Conservation (phyloP, 2,797 vertebrate genomes). For the Platalea minor region DNA sequence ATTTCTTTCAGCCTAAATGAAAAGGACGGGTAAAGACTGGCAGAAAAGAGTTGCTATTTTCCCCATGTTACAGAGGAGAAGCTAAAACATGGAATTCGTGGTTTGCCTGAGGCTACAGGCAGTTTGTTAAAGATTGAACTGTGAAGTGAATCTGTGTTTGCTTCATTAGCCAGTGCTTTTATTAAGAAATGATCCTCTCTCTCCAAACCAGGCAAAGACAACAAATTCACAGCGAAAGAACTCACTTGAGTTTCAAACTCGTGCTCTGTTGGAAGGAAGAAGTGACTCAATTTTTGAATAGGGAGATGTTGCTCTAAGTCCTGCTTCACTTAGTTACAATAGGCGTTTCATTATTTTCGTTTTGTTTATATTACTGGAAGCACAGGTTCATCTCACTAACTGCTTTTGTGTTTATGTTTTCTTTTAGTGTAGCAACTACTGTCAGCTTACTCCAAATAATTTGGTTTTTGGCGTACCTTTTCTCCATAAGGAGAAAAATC, state of each 20-base stretch:
- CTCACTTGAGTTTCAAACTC: neutral
- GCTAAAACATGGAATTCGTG: neutral
- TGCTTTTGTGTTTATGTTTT: conserved; percentile 25
- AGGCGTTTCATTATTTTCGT: conserved; percentile 34
- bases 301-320: neutral
- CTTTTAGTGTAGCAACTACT: conserved; percentile 29
- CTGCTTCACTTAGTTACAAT: conserved; percentile 42
- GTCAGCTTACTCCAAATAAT: neutral
- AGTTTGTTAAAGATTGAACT: neutral
- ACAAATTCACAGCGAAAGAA: neutral
- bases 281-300: conserved; percentile 15
- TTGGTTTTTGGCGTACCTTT: conserved; percentile 18
- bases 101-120: neutral
- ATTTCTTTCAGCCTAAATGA: neutral
- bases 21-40: neutral
- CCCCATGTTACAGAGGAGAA: neutral
- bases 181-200: neutral
- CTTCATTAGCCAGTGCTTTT: neutral
- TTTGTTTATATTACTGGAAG: conserved; percentile 36
- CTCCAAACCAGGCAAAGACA: neutral
- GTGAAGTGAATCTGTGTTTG: neutral
- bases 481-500: neutral
- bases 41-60: neutral
- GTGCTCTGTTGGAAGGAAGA: neutral
- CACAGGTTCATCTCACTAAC: conserved; percentile 13